Evolutionary conservation across 2,797 vertebrate genomes (phyloP), one percentile per base, ranked within the genome.

Genomic region (Hemibagrus guttatus): DNA sequence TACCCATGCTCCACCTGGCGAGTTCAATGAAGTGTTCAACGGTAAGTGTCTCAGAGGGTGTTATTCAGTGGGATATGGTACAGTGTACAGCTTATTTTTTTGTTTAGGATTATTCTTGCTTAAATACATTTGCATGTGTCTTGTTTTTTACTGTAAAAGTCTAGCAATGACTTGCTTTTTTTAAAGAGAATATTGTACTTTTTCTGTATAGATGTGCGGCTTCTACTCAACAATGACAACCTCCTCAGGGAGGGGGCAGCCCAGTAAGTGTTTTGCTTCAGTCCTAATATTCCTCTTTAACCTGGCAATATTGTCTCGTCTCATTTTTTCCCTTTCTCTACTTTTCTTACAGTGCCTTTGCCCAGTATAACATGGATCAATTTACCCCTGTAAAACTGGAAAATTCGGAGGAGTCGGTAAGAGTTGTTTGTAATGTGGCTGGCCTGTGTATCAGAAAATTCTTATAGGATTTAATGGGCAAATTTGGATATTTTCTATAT

Each of bases 301-400:
- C 11, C 13, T 11, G 23, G 5, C 11, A 68, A 78, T 49, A 46
- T 59, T 17, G 2, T 52, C 13, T 21, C 4, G 46, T 14, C n/a
- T 39, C 5, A 74, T 46, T 63, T 61, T 80, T 90, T 16, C 14
- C 79, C 4, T 4, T 16, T 46, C 49, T 85, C 87, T 39, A 39
- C 88, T 90, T 26, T 87, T 90, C 61, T 83, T 90, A 31, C 92
- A 99, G 98, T 94, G 98, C 98, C 79, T 99, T 99, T 96, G 98
- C 98, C 94, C 98, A 99, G 93, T 99, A 99, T 95, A 99, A 99
- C 93, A 96, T 99, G 98, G 98, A 99, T 96, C 98, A 99, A 92
- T 99, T 99, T 94, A 98, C 98, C 88, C 98, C 98, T 90, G 98
- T 98, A 91, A 99, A 98, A 96, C 93, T 98, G 89, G 97, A 99